Base-by-base conservation (phyloP, 2,888 invertebrate species). In the Stenotaenia linearis region DNA sequence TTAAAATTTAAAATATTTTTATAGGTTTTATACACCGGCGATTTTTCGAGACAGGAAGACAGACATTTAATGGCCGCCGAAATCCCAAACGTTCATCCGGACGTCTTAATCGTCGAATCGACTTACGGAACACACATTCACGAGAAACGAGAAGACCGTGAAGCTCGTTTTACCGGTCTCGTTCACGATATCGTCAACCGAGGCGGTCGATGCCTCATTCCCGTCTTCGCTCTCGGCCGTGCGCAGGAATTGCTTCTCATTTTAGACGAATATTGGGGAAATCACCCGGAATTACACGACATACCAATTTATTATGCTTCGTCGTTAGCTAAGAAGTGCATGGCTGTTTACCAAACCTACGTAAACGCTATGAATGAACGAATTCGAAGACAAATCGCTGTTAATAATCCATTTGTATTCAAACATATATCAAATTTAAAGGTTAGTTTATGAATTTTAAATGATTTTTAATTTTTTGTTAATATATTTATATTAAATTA, bases 341-440 rank as follows among this genome's bases (percentile, higher is more conserved):
- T 99, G 98, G 95, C 97, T 80, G 99, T 99, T 0, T 99, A 99
- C 88, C 99, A 99, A 88, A 99, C 99, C 0, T 99, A 98, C 86
- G 93, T 99, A 2, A 98, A 98, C 87, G 98, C 98, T 0, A 99
- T 99, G 99, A 99, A 99, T 87, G 97, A 98, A 84, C 92, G 93
- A 85, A 99, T 99, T 83, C 91, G 94, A 15, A 88, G 97, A 0
- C 98, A 98, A 88, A 98, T 99, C 85, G 96, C 97, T 0, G 93
- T 98, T 82, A 97, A 96, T 86, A 99, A 99, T 89, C 99, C 99
- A 0, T 99, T 99, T 88, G 95, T 98, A 1, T 99, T 99, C 88
- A 92, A 96, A 82, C 98, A 99, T 86, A 98, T 99, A 82, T 95
- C 95, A 0, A 96, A 96, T 86, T 87, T 96, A 3, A 96, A 96